phyloP scores from a whole-genome alignment of 2,113 vertebrate genomes.

The Tor tambroides region DNA sequence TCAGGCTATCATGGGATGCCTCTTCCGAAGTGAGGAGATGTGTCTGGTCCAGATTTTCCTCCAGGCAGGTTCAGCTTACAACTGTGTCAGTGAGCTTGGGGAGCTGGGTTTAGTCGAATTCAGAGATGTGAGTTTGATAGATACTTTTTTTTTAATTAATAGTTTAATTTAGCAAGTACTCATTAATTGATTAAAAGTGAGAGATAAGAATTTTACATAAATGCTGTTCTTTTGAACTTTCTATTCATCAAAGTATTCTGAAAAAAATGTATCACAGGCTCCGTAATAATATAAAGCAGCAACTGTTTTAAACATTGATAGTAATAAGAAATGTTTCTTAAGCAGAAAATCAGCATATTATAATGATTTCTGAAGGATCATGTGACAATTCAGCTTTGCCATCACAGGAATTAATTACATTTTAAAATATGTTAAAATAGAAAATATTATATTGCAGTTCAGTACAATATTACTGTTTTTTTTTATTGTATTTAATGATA shows the following conservation, averaged over 20 bases:
- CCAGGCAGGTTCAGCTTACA: slow-evolving; percentile 88
- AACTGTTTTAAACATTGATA: not conserved
- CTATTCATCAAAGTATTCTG: not conserved
- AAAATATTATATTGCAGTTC: too few species aligned
- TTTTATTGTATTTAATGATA: not conserved
- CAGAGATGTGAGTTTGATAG: slow-evolving; percentile 83
- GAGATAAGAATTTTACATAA: not conserved
- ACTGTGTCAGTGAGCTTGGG: slow-evolving; percentile 90
- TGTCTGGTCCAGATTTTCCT: slow-evolving; percentile 91
- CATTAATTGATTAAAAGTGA: not conserved
- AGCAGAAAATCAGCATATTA: too few species aligned
- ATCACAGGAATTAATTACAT: too few species aligned
- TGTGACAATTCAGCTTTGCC: too few species aligned
- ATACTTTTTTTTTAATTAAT: not conserved
- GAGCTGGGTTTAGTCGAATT: slow-evolving; percentile 92
- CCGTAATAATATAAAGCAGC: not conserved
- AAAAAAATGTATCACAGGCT: not conserved
- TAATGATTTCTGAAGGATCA: too few species aligned
- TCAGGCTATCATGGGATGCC: slow-evolving; percentile 79
- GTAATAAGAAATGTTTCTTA: too few species aligned
- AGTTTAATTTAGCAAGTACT: not conserved
- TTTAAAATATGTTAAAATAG: too few species aligned
- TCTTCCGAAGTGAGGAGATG: slow-evolving; percentile 94
- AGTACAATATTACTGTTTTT: not conserved
- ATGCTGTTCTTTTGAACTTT: not conserved